Conservation (phyloP, 1,140 invertebrate genomes). For the Sycophila sp. region DNA sequence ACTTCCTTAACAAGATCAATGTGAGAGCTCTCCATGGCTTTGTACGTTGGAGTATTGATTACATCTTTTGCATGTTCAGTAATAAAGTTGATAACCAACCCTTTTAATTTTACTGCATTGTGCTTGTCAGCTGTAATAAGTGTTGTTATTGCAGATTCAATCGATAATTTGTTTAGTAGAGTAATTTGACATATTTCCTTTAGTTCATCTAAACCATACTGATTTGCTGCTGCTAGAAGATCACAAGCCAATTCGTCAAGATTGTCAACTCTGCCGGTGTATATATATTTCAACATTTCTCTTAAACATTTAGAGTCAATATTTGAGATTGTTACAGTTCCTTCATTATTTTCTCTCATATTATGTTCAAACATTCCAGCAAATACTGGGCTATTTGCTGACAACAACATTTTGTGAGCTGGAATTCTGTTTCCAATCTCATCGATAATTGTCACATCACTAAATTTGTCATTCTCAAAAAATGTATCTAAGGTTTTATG, state of each 20-base stretch:
- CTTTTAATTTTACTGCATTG: not conserved
- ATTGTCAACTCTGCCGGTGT: conserved; percentile 8
- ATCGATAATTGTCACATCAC: not conserved
- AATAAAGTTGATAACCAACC: not conserved
- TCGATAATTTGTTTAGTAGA: not conserved
- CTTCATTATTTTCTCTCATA: not conserved
- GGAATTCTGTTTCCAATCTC: not conserved
- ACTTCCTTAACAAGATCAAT: not conserved
- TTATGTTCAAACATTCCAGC: not conserved
- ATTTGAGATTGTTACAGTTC: not conserved
- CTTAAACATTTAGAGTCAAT: not conserved
- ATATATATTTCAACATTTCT: not conserved
- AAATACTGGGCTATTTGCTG: not conserved
- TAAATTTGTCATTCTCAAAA: not conserved
- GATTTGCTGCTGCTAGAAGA: conserved; percentile 6
- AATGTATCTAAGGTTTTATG: not conserved
- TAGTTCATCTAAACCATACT: conserved; percentile 21
- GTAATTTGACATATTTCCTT: conserved; percentile 13
- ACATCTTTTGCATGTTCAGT: conserved; percentile 18
- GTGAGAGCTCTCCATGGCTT: not conserved
- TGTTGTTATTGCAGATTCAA: not conserved
- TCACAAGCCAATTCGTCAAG: conserved; percentile 6
- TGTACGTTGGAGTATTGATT: not conserved
- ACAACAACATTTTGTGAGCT: not conserved
- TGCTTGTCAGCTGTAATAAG: conserved; percentile 2